These are phyloP conservation scores for Semaprochilodus insignis DNA, from an alignment of 2,797 vertebrate species.

Conservation along the genomic window DNA sequence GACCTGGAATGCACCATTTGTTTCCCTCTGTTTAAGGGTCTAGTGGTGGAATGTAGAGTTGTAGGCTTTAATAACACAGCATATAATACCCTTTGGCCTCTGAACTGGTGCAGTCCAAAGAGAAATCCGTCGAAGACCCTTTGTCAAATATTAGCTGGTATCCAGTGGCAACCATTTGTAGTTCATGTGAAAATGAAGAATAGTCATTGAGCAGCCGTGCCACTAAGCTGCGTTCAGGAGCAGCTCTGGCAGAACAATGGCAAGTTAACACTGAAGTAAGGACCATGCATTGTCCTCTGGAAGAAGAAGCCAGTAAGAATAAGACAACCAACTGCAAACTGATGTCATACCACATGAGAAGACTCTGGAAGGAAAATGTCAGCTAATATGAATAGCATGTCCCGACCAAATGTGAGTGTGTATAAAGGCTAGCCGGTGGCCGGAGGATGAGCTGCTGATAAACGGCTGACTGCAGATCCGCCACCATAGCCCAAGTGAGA, in stretches of 20 bases:
- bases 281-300: conserved; percentile 15
- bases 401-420: conserved; percentile 26
- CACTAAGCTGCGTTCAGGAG: conserved; percentile 74
- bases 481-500: conserved; percentile 62
- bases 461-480: conserved; percentile 28
- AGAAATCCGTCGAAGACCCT: conserved; percentile 58
- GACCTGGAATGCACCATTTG: conserved; percentile 20
- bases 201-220: conserved; percentile 56
- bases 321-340: not conserved
- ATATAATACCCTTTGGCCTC: conserved; percentile 46
- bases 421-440: conserved; percentile 29
- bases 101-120: conserved; percentile 31
- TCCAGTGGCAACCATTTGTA: conserved; percentile 74
- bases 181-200: conserved; percentile 58
- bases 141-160: conserved; percentile 70
- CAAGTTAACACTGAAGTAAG: conserved; percentile 53
- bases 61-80: conserved; percentile 37
- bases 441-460: conserved; percentile 39
- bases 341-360: not conserved
- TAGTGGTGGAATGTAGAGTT: conserved; percentile 28
- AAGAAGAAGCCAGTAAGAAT: not conserved
- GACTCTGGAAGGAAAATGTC: conserved; percentile 8
- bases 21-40: conserved; percentile 29
- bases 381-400: conserved; percentile 5
- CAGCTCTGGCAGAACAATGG: conserved; percentile 77